Evolutionary conservation across 2,113 vertebrate species (phyloP).

Genomic region (Vicugna pacos): DNA sequence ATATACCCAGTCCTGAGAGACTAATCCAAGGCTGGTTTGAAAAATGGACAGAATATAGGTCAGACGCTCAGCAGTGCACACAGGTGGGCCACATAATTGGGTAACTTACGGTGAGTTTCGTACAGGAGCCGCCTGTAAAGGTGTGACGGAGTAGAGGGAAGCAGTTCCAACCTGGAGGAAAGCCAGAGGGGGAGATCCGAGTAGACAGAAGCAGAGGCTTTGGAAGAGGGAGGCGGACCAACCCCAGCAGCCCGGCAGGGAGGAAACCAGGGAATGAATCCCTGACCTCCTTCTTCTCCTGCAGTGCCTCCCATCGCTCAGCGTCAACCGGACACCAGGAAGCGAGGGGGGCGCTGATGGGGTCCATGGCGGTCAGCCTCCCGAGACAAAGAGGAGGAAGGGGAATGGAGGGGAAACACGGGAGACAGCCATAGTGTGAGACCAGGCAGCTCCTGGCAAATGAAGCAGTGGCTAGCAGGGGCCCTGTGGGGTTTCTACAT

Average conservation of each 20-base stretch:
- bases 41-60: neutral
- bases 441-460: neutral
- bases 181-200: neutral
- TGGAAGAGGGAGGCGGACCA: neutral
- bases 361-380: neutral
- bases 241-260: neutral
- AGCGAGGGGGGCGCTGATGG: neutral
- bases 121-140: no score
- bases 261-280: neutral
- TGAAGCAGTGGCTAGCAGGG: neutral
- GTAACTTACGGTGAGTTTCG: no score
- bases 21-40: neutral
- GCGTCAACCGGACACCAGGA: neutral
- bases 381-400: neutral
- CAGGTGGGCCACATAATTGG: no score
- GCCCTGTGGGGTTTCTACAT: neutral
- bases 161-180: neutral
- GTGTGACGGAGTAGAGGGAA: no score
- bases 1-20: neutral
- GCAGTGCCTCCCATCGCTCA: neutral
- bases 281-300: neutral
- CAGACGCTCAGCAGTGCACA: neutral
- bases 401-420: no score
- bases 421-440: rapidly evolving
- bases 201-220: neutral